Conservation (phyloP, 2,113 vertebrate genomes). For the Sylvilagus bachmani region DNA sequence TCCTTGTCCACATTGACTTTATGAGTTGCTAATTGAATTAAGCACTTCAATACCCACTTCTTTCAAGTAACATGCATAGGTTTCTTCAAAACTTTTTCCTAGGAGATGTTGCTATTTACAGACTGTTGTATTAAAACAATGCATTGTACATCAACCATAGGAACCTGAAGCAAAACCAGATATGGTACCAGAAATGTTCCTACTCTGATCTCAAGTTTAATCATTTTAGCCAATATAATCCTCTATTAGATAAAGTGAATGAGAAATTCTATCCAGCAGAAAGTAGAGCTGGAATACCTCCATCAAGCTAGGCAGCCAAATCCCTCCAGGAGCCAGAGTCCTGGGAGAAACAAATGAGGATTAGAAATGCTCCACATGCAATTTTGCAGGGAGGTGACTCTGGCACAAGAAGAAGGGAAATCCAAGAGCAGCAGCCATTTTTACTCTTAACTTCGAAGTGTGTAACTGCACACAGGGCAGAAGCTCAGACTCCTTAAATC, state of each 20-base stretch:
- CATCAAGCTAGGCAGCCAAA: conserved; percentile 64
- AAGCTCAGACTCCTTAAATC: conserved; percentile 47
- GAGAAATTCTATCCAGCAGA: conserved; percentile 60
- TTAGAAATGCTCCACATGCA: conserved; percentile 11
- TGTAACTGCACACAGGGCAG: background rate
- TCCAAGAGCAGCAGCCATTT: background rate
- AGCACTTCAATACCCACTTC: conserved; percentile 68
- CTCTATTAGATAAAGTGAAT: conserved; percentile 68
- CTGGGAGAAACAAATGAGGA: conserved; percentile 30
- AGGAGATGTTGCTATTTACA: conserved; percentile 68
- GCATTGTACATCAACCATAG: background rate
- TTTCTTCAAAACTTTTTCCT: conserved; percentile 64
- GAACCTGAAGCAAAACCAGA: conserved; percentile 63
- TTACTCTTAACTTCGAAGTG: background rate
- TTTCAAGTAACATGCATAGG: conserved; percentile 69
- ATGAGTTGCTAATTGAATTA: conserved; percentile 82
- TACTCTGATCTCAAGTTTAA: background rate
- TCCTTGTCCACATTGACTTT: conserved; percentile 72
- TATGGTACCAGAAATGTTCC: conserved; percentile 3
- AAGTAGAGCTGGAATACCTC: conserved; percentile 75
- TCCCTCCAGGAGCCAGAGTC: conserved; percentile 36
- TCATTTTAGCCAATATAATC: conserved; percentile 58
- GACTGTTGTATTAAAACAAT: conserved; percentile 43
- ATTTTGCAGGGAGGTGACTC: background rate
- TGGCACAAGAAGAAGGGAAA: background rate